A percentile compares a stretch with the other conserved stretches of the same genome.
Evolutionary conservation across 2,797 vertebrate species (phyloP).

Genomic region (Pipistrellus kuhlii): DNA sequence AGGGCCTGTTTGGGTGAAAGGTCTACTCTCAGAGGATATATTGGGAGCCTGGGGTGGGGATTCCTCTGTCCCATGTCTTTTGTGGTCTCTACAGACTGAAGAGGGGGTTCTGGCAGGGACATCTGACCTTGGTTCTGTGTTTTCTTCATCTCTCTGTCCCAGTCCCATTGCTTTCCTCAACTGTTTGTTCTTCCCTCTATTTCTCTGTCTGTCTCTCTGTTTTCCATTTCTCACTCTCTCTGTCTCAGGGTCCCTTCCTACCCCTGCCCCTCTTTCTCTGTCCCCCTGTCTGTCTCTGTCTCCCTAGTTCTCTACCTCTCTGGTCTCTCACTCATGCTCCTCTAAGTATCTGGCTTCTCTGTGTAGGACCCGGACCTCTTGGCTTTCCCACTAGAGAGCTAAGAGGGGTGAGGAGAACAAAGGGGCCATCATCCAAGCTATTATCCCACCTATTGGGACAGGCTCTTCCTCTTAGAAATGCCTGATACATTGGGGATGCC

Average conservation of each 20-base stretch:
- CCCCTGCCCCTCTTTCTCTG: not conserved
- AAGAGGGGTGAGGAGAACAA: not conserved
- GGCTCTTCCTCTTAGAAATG: not conserved
- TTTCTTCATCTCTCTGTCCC: not conserved
- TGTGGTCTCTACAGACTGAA: not conserved
- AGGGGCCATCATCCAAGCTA: too few species aligned
- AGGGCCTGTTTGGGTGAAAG: not conserved
- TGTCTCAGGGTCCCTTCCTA: not conserved
- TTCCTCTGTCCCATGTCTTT: not conserved
- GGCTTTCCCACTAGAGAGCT: not conserved
- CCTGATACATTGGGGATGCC: not conserved
- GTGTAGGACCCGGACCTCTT: not conserved
- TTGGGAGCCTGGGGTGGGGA: not conserved
- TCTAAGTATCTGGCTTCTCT: not conserved
- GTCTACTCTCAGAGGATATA: not conserved
- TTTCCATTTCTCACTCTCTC: not conserved
- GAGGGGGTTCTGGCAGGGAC: not conserved
- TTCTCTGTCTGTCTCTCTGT: not conserved
- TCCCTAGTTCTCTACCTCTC: not conserved
- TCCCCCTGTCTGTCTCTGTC: not conserved
- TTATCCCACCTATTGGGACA: not conserved
- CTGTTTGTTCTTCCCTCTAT: not conserved
- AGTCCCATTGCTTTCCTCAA: not conserved
- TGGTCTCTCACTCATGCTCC: not conserved
- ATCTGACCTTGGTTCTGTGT: not conserved